Evolutionary conservation across 2,888 invertebrate species (phyloP), one percentile per base, ranked within the genome.

Genomic region (Harpalus rufipes): DNA sequence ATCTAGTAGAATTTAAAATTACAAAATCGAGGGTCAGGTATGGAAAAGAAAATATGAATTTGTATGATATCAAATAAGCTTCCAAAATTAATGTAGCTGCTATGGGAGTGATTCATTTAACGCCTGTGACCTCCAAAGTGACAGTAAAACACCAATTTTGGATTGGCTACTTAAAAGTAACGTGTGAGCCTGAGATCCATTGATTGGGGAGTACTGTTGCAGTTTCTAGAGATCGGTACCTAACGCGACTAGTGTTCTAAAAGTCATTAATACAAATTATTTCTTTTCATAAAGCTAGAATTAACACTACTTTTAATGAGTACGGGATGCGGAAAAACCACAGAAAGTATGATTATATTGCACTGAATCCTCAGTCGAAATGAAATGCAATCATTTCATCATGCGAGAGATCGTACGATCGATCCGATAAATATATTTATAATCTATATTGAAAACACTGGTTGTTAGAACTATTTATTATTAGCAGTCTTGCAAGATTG

Each of bases 281-380:
- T 44, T 81, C 65, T 51, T 81, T 68, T 65, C 21, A 78, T 84
- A 84, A 84, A 84, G 84, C 84, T 84, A 68, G 58, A 74, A 39
- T 72, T 80, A 85, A 85, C 85, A 84, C 82, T 86, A 84, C 86
- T 82, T 86, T 79, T 87, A 86, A 88, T 90, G 90, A 90, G 90
- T 90, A 90, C 90, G 90, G 90, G 89, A 89, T 86, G 85, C 58
- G 89, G 88, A 87, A 88, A 88, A 88, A 90, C 90, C 90, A 90
- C 90, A 90, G 89, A 89, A 88, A 89, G 89, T 89, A 89, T 88
- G 68, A 79, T 65, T 74, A 90, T 91, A 91, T 91, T 91, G 91
- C 91, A 91, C 91, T 91, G 90, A 90, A 90, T 86, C 84, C 89
- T 90, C 90, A 90, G 90, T 90, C 90, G 87, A 87, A 89, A 88